A percentile compares a stretch with the other conserved stretches of the same genome.
Evolutionary conservation across 2,113 vertebrate species (phyloP).

Genomic region (Eretmochelys imbricata): DNA sequence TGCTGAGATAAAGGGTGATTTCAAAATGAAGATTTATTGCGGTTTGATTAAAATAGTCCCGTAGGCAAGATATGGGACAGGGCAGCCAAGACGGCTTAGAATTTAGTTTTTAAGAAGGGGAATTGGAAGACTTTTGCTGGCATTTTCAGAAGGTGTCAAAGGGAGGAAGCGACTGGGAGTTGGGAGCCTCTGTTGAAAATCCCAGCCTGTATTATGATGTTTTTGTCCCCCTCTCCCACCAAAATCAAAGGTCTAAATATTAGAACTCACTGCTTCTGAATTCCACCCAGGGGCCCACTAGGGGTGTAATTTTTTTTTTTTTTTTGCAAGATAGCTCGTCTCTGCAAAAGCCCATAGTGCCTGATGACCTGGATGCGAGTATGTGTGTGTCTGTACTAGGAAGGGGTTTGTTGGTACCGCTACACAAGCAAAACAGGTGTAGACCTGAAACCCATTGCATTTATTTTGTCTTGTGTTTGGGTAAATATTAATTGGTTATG

Average conservation of each 20-base stretch:
- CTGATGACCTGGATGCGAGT: rapidly evolving
- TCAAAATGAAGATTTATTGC: neutral
- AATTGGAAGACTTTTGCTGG: neutral
- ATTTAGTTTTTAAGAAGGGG: neutral
- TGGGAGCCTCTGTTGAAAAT: neutral
- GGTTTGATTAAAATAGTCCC: neutral
- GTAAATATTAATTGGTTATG: neutral
- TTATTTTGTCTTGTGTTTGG: neutral
- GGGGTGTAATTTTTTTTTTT: neutral
- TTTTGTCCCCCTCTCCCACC: neutral
- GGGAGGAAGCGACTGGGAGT: neutral
- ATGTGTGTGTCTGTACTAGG: neutral
- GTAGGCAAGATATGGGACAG: neutral
- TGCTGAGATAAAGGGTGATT: neutral
- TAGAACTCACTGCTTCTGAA: neutral
- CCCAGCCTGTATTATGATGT: neutral
- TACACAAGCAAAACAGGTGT: neutral
- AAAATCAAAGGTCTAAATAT: neutral
- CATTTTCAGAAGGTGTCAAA: neutral
- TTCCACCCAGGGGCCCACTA: neutral
- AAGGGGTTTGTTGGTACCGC: neutral
- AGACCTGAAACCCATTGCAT: neutral
- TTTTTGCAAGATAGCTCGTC: neutral
- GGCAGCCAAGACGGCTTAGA: neutral
- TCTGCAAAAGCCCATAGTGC: neutral